Evolutionary conservation across 1,140 invertebrate genomes (phyloP).

Genomic region (Drosophila lini): DNA sequence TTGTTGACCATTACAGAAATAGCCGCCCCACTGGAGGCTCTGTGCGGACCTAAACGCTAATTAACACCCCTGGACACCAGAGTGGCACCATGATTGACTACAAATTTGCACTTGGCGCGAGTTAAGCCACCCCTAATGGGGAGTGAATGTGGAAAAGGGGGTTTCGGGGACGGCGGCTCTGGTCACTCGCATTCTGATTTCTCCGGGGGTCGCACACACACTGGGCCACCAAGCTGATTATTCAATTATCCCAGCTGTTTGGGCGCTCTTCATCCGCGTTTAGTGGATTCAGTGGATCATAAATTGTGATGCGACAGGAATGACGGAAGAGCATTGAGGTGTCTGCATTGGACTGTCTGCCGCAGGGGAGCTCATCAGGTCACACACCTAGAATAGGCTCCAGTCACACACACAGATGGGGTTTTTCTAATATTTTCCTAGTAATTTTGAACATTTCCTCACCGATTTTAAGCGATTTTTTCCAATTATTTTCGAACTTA

Average conservation of each 20-base stretch:
- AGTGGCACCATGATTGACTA: constrained; percentile 66
- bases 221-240: constrained; percentile 71
- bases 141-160: not conserved
- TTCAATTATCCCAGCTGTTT: constrained; percentile 75
- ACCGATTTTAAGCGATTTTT: not conserved
- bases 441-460: not conserved
- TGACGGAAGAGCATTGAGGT: constrained; percentile 55
- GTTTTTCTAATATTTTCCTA: not conserved
- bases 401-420: not conserved
- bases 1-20: constrained; percentile 49
- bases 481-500: too few relatives aligned
- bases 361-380: constrained; percentile 36
- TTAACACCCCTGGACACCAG: constrained; percentile 48
- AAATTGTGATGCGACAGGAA: constrained; percentile 44
- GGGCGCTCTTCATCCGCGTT: constrained; percentile 64
- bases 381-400: not conserved
- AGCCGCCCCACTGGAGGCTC: constrained; percentile 17
- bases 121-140: constrained; percentile 13
- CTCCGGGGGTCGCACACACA: constrained; percentile 43
- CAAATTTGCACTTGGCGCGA: constrained; percentile 70
- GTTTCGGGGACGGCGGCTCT: not conserved
- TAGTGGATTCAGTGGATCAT: constrained; percentile 41
- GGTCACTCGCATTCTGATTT: constrained; percentile 18
- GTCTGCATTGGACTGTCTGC: constrained; percentile 16
- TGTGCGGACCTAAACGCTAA: constrained; percentile 40